Evolutionary conservation across 1,140 invertebrate genomes (phyloP).

Genomic region (Leptoteleia sp.): DNA sequence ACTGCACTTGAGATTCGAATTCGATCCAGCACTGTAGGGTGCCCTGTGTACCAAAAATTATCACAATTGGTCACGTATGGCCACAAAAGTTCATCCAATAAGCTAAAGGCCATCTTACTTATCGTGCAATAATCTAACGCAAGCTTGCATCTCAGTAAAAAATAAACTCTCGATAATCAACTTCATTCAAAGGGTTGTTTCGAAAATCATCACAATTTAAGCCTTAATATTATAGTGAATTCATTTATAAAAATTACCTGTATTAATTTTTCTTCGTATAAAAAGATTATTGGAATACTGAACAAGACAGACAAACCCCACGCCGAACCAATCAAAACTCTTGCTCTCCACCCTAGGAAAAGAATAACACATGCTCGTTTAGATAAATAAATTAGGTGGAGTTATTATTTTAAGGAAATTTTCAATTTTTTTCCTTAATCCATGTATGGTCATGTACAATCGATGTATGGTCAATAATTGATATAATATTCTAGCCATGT

Average conservation of each 20-base stretch:
- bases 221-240: too few species aligned
- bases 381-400: too few species aligned
- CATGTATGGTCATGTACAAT: too few species aligned
- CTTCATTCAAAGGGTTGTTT: too few species aligned
- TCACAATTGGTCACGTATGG: constrained; percentile 21
- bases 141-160: background rate
- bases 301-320: constrained; percentile 93
- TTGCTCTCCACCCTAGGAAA: constrained; percentile 90
- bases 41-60: constrained; percentile 80
- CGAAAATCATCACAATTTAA: too few species aligned
- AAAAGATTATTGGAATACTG: constrained; percentile 90
- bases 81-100: constrained; percentile 8
- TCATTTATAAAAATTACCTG: constrained; percentile 85
- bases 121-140: background rate
- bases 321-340: constrained; percentile 88
- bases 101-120: constrained; percentile 13
- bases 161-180: too few species aligned
- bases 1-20: constrained; percentile 86
- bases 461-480: too few species aligned
- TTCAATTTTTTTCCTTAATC: too few species aligned
- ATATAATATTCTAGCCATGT: too few species aligned
- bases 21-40: constrained; percentile 95
- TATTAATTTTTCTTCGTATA: constrained; percentile 90
- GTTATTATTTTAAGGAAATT: too few species aligned
- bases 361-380: constrained; percentile 49